Conservation (phyloP, 1,140 invertebrate genomes). For the Luehdorfia chinensis region DNA sequence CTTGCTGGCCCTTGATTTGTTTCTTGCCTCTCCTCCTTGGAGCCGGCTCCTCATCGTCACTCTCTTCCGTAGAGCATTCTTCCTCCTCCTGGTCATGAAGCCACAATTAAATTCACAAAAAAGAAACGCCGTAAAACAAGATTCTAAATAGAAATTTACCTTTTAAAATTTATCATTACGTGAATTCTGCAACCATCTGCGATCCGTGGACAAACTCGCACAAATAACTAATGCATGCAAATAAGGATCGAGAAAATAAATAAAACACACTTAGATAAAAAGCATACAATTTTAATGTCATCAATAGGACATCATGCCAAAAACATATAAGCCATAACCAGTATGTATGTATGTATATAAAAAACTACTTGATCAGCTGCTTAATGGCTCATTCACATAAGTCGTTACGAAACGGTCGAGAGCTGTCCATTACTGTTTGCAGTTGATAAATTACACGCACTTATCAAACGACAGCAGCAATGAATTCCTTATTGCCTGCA, state of each 20-base stretch:
- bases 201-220: conserved; percentile 33
- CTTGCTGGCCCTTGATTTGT: conserved; percentile 26
- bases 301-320: conserved; percentile 67
- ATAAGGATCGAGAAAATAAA: conserved; percentile 41
- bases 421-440: no score
- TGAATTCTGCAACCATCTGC: conserved; percentile 69
- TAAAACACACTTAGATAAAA: conserved; percentile 65
- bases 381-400: no score
- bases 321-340: conserved; percentile 61
- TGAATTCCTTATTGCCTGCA: no score
- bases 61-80: conserved; percentile 64
- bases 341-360: conserved; percentile 23
- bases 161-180: conserved; percentile 19
- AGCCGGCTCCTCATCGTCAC: conserved; percentile 57
- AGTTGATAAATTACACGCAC: no score
- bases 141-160: no score
- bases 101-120: conserved; percentile 16
- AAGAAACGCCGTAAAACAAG: no score
- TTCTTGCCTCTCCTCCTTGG: conserved; percentile 46
- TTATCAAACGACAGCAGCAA: no score
- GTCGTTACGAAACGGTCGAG: no score
- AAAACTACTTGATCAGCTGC: conserved; percentile 44
- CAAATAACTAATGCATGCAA: conserved; percentile 48
- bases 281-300: conserved; percentile 74
- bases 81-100: conserved; percentile 51